These are phyloP conservation scores for Chaetodon trifasciatus DNA, from an alignment of 2,797 vertebrate species.

Conservation along the genomic window DNA sequence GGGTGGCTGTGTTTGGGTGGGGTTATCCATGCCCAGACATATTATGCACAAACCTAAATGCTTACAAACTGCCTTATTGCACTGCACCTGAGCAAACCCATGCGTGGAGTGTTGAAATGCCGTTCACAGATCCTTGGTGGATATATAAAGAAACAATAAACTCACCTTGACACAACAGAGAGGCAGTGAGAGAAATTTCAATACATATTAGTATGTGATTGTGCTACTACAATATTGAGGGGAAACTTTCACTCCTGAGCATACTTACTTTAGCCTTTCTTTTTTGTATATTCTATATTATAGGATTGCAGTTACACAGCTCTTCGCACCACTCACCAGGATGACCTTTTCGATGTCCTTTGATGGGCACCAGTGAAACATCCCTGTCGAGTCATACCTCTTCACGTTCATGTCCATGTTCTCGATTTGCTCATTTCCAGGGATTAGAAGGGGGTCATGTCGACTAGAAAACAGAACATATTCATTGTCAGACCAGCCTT, in stretches of 20 bases:
- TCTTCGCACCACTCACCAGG: conserved; percentile 89
- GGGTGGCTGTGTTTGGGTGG: not conserved
- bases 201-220: conserved; percentile 79
- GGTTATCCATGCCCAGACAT: conserved; percentile 17
- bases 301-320: conserved; percentile 2
- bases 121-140: conserved; percentile 54
- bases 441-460: conserved; percentile 96
- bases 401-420: conserved; percentile 99
- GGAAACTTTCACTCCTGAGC: conserved; percentile 55
- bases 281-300: conserved; percentile 3
- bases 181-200: conserved; percentile 84
- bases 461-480: conserved; percentile 79
- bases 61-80: conserved; percentile 71
- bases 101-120: conserved; percentile 59
- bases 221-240: conserved; percentile 57
- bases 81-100: conserved; percentile 65
- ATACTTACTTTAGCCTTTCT: conserved; percentile 60
- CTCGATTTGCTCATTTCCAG: conserved; percentile 97
- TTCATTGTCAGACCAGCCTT: conserved; percentile 1
- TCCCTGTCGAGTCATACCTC: conserved; percentile 98
- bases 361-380: conserved; percentile 99
- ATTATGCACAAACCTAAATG: conserved; percentile 43
- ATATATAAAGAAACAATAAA: conserved; percentile 62
- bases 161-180: conserved; percentile 86
- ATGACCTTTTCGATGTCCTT: conserved; percentile 99